phyloP scores from a whole-genome alignment of 1,140 invertebrate species.

The Papilio aristodemus region DNA sequence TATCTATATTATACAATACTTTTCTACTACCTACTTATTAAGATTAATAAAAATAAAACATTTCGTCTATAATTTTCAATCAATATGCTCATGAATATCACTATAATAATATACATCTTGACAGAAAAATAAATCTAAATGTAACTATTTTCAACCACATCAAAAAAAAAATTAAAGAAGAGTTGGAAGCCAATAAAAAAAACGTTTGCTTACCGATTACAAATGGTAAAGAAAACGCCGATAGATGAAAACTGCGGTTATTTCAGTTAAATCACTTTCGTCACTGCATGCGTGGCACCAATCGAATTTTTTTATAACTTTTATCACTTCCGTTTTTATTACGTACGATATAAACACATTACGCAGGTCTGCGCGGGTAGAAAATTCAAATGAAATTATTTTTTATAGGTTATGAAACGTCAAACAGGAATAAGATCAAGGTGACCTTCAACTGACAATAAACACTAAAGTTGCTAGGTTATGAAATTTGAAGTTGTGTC shows the following conservation, averaged over 20 bases:
- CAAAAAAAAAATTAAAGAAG: conserved; percentile 45
- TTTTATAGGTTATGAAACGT: conserved; percentile 65
- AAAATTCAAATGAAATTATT: conserved; percentile 67
- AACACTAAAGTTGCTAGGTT: conserved; percentile 36
- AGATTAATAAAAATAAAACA: neutral
- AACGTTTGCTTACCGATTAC: conserved; percentile 58
- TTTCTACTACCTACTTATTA: conserved; percentile 1
- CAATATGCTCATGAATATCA: neutral
- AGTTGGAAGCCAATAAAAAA: conserved; percentile 44
- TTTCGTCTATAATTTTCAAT: neutral
- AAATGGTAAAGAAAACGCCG: conserved; percentile 45
- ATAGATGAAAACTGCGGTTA: conserved; percentile 37
- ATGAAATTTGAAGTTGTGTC: neutral
- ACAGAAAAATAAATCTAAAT: conserved; percentile 34
- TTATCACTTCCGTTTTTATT: conserved; percentile 48
- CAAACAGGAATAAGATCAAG: conserved; percentile 62
- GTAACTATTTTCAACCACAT: conserved; percentile 62
- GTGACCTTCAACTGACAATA: conserved; percentile 71
- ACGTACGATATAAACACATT: conserved; percentile 51
- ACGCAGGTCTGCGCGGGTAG: conserved; percentile 72
- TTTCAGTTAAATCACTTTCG: conserved; percentile 57
- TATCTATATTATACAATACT: neutral
- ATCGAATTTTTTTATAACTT: conserved; percentile 41
- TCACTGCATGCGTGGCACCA: conserved; percentile 56
- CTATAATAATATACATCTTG: neutral